Percentiles rank a stretch among this genome's conserved stretches.
phyloP scores from a whole-genome alignment of 2,888 invertebrate genomes.

The Macrophya alboannulata region DNA sequence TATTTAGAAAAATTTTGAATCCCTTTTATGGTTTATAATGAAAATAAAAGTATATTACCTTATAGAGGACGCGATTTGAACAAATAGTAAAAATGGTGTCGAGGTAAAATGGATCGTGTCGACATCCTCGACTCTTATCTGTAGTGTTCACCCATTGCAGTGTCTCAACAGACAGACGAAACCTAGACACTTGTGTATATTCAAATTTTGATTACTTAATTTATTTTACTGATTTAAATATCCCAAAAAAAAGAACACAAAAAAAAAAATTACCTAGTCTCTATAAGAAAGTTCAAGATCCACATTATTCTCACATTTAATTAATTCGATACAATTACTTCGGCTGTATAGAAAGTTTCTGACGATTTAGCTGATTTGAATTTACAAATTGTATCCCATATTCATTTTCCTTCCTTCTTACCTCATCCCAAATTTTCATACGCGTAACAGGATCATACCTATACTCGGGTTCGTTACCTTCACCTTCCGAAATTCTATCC shows the following conservation, averaged over 20 bases:
- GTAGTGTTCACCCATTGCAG: not conserved
- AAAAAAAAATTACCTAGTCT: not conserved
- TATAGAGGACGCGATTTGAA: not conserved
- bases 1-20: not conserved
- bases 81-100: slow-evolving; percentile 23
- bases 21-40: no score
- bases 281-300: not conserved
- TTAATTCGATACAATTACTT: not conserved
- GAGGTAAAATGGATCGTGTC: slow-evolving; percentile 2
- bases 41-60: no score
- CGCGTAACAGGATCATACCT: no score
- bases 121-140: slow-evolving; percentile 2
- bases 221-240: not conserved
- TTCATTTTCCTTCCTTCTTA: not conserved
- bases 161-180: not conserved
- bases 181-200: not conserved
- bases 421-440: no score
- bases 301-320: not conserved
- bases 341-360: not conserved
- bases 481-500: not conserved
- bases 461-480: not conserved
- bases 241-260: not conserved
- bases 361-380: not conserved
- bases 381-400: not conserved
- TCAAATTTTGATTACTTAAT: not conserved